Conservation (phyloP, 2,113 vertebrate genomes). For the Corydoras maculifer region DNA sequence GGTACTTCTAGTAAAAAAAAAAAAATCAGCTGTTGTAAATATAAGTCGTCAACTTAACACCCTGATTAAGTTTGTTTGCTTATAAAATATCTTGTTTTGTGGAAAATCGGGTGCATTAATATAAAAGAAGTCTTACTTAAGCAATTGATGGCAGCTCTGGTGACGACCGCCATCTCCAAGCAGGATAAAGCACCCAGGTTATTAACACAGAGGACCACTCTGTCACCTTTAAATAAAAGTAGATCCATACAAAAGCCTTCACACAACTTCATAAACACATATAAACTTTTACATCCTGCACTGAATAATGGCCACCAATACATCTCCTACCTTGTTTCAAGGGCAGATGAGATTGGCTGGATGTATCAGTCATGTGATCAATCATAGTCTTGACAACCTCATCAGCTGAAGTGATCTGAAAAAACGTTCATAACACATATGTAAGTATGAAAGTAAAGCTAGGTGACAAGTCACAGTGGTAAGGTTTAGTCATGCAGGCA, state of each 20-base stretch:
- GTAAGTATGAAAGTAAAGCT: neutral
- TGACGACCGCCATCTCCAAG: conserved; percentile 83
- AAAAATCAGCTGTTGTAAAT: too few relatives aligned
- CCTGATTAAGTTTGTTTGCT: too few relatives aligned
- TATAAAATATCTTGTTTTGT: too few relatives aligned
- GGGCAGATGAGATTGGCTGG: conserved; percentile 71
- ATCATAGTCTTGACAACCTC: conserved; percentile 80
- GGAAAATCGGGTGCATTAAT: neutral
- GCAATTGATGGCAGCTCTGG: conserved; percentile 59
- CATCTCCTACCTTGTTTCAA: conserved; percentile 65
- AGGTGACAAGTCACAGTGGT: too few relatives aligned
- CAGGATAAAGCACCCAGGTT: conserved; percentile 88
- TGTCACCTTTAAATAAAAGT: conserved; percentile 64
- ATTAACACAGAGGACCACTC: conserved; percentile 82
- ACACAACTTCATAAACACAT: neutral
- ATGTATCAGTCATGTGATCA: conserved; percentile 77
- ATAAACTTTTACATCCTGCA: neutral
- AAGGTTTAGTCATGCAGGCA: too few relatives aligned
- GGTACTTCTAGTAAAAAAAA: too few relatives aligned
- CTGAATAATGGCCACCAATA: neutral
- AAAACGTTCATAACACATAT: neutral
- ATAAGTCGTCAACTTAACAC: too few relatives aligned
- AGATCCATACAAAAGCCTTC: neutral
- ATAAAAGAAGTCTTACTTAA: conserved; percentile 67
- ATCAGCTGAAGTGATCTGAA: conserved; percentile 70